Base-by-base conservation (phyloP, 1,140 invertebrate species). In the Ruditapes philippinarum region DNA sequence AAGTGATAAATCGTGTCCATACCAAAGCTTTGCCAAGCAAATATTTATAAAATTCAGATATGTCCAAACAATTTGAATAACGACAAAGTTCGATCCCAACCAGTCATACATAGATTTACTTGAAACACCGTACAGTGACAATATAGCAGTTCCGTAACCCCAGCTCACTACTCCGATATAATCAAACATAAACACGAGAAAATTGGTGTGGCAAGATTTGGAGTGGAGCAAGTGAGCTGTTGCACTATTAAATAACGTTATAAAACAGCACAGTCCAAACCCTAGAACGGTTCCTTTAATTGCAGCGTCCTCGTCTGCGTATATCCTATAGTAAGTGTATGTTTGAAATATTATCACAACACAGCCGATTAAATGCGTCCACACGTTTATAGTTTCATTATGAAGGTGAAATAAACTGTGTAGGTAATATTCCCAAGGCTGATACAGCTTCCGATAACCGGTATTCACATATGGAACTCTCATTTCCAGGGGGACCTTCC, bases 331-430 rank as follows among this genome's bases (percentile, higher is more conserved):
- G 49, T 91, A 91, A 28, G 57, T 70, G 28, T 79, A 79, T 11
- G 82, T 42, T 68, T 89, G 54, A 54, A 80, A 85, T 19, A 89
- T 19, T n/a, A 94, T 83, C 11, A 92, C 33, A n/a, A 93, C n/a
- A 62, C 91, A 91, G 31, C 92, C 95, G 31, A 94, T 49, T 40
- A 93, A 65, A 89, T 95, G 95, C 12, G 93, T 93, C 95, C 95
- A 95, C 62, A 95, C 91, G 74, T 95, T 95, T 17, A 95, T 57
- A 7, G 93, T 91, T 90, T 95, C 95, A 88, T 95, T 95, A 87
- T 95, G 94, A 42, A 95, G 85, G 70, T 94, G 93, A 60, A 94
- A 92, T 25, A 93, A 62, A 62, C 94, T 95, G 28, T 42, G 51
- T 0, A 95, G 19, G 90, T 95, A 95, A 79, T 94, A 95, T 11